phyloP scores from a whole-genome alignment of 1,140 invertebrate species.

The Cheumatopsyche charites region DNA sequence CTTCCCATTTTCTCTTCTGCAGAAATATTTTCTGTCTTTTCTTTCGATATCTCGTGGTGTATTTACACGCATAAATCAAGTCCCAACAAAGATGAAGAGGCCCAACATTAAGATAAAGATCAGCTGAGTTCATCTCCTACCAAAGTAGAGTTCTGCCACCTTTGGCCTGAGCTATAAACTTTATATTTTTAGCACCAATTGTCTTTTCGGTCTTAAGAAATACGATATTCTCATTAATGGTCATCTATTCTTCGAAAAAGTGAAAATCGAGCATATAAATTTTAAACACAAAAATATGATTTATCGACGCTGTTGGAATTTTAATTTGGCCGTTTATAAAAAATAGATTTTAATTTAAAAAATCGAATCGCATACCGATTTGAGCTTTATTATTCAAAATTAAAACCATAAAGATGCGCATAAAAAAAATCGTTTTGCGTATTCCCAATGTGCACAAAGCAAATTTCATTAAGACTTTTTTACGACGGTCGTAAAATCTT shows the following conservation, averaged over 20 bases:
- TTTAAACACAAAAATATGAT: too few species aligned
- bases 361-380: neutral
- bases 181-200: too few species aligned
- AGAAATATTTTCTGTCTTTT: constrained; percentile 5
- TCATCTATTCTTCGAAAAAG: too few species aligned
- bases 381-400: constrained; percentile 19
- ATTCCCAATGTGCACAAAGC: constrained; percentile 4
- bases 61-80: constrained; percentile 37
- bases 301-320: too few species aligned
- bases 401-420: constrained; percentile 1
- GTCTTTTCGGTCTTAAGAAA: too few species aligned
- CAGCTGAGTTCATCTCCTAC: constrained; percentile 35
- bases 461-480: constrained; percentile 24
- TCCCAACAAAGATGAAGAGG: constrained; percentile 34
- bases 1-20: neutral
- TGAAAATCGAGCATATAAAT: too few species aligned
- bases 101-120: constrained; percentile 38
- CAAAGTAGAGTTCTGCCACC: constrained; percentile 10
- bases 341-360: neutral
- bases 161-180: constrained; percentile 11
- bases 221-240: too few species aligned
- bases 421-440: constrained; percentile 7
- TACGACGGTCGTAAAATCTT: neutral
- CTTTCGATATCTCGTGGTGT: constrained; percentile 29
- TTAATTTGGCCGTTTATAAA: too few species aligned